Evolutionary conservation across 2,888 invertebrate genomes (phyloP), one percentile per base, ranked within the genome.

Genomic region (Andrena praecox): DNA sequence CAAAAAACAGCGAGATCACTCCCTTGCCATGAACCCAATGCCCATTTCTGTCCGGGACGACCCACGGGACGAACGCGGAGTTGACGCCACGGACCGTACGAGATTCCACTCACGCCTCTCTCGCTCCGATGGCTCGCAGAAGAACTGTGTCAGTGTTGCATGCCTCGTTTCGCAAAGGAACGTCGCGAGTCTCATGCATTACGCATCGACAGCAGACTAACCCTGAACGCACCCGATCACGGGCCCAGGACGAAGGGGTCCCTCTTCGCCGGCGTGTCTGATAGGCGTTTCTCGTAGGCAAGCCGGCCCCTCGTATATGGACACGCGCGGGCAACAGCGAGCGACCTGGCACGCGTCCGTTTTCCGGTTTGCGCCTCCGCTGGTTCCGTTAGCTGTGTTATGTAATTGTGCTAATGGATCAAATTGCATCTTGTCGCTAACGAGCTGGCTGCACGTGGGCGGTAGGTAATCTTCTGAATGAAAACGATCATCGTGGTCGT

Each of bases 361-460:
- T 90, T 92, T 92, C 92, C 92, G 92, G 91, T 91, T 88, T 87
- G 77, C 81, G 80, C 80, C 67, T 77, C 27, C 60, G 74, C 75
- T 59, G 77, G 86, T 91, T 91, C 90, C 91, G 91, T 91, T 91
- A 91, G 62, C 42, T 54, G 64, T 82, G 82, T 87, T 83, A 82
- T 63, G 82, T 83, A 90, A 91, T 90, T 88, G 90, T 89, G 91
- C 90, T 91, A 91, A 91, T 91, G 89, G 91, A 89, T 91, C 91
- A 90, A 89, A 90, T 87, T 73, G 85, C 82, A 80, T 77, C 79
- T 85, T 48, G 73, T 86, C 89, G 50, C 70, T 88, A 87, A 87
- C 78, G 82, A 87, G 80, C 52, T 29, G 12, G 31, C 60, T 56
- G 69, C 56, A 76, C 79, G 81, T 81, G 83, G 85, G 75, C 73